A percentile compares a stretch with the other conserved stretches of the same genome.
Evolutionary conservation across 2,113 vertebrate genomes (phyloP).

Genomic region (Hemiscyllium ocellatum): DNA sequence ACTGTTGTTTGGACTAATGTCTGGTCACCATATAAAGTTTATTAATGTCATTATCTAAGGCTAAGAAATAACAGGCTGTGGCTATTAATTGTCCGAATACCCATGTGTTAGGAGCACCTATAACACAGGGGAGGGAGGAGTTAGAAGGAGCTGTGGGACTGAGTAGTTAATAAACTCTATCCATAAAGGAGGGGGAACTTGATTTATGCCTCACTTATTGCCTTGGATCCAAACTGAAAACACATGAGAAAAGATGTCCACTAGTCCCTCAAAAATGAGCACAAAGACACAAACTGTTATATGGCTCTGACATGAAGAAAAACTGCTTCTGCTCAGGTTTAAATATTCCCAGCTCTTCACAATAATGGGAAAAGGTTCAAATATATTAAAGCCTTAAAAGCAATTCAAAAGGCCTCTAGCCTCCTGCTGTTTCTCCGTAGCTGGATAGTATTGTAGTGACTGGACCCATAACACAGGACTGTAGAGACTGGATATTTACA

Average conservation of each 20-base stretch:
- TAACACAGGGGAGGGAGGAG: too few relatives aligned
- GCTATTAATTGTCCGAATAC: too few relatives aligned
- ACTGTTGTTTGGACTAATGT: not conserved
- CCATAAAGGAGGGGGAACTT: too few relatives aligned
- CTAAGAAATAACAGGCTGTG: too few relatives aligned
- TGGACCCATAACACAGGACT: not conserved
- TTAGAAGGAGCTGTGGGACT: too few relatives aligned
- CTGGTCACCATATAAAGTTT: too few relatives aligned
- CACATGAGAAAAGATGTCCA: not conserved
- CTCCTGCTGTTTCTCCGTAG: not conserved
- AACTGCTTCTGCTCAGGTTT: not conserved
- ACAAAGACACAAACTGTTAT: not conserved
- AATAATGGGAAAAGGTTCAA: not conserved
- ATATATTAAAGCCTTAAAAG: not conserved
- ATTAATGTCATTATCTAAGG: too few relatives aligned
- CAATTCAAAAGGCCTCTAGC: not conserved
- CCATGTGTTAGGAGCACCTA: too few relatives aligned
- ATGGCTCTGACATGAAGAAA: not conserved
- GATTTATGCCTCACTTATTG: too few relatives aligned
- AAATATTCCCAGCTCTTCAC: not conserved
- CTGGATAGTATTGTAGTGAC: not conserved
- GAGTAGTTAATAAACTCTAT: too few relatives aligned
- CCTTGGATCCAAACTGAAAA: not conserved
- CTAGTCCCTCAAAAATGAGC: not conserved
- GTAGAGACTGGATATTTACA: not conserved